A percentile compares a stretch with the other conserved stretches of the same genome.
Conservation (phyloP, 2,797 vertebrate species). For the Thamnophis elegans region DNA sequence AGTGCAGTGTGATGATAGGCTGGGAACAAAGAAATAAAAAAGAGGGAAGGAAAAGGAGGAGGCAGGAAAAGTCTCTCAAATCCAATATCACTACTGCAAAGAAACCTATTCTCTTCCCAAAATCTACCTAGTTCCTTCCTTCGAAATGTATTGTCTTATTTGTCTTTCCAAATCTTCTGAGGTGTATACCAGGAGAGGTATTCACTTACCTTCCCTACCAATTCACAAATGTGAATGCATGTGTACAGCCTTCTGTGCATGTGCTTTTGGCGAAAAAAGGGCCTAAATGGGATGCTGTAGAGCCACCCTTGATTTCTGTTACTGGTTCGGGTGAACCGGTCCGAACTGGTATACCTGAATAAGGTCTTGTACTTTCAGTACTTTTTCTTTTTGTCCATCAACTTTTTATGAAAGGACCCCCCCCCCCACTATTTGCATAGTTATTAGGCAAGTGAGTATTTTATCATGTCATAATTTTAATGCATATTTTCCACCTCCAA, state of each 20-base stretch:
- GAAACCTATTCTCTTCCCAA: background rate
- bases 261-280: no score
- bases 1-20: background rate
- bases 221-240: no score
- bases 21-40: background rate
- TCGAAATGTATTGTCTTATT: slow-evolving; percentile 42
- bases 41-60: background rate
- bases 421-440: background rate
- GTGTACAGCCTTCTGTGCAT: no score
- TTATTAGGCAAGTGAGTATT: no score
- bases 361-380: slow-evolving; percentile 58
- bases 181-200: slow-evolving; percentile 8
- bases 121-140: background rate
- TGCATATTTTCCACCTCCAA: no score
- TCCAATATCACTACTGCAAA: background rate
- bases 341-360: slow-evolving; percentile 12
- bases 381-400: slow-evolving; percentile 7
- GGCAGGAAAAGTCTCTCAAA: background rate
- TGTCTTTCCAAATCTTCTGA: slow-evolving; percentile 56
- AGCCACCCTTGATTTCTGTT: no score
- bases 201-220: no score
- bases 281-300: no score
- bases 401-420: slow-evolving; percentile 7
- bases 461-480: no score
- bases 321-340: no score